A percentile compares a stretch with the other conserved stretches of the same genome.
Conservation (phyloP, 2,113 vertebrate species). For the Phodopus roborovskii region DNA sequence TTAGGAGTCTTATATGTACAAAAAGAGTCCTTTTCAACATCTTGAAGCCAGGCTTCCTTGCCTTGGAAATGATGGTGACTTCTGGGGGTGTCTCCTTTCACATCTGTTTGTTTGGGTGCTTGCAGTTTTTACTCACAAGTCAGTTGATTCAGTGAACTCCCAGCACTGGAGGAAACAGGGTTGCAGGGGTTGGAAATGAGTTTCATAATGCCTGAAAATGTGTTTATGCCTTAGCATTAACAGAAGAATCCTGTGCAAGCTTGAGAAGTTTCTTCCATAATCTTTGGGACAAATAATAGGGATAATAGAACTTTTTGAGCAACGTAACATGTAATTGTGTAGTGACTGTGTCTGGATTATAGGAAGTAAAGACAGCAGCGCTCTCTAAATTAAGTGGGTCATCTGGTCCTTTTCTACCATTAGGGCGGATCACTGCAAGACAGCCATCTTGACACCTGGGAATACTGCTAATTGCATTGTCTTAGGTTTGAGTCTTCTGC, state of each 20-base stretch:
- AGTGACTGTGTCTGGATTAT: constrained; percentile 2
- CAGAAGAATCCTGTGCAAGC: constrained; percentile 14
- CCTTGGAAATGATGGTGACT: not conserved
- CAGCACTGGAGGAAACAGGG: not conserved
- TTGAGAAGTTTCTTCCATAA: constrained; percentile 47
- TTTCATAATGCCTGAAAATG: not conserved
- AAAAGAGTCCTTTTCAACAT: not conserved
- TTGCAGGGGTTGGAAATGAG: not conserved
- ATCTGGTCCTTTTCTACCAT: not conserved
- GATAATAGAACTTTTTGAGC: not conserved
- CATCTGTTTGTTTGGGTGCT: not conserved
- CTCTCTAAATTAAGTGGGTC: not conserved
- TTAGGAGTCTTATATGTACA: not conserved
- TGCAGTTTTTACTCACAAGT: not conserved
- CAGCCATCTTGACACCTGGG: not conserved
- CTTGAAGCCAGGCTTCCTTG: constrained; percentile 19
- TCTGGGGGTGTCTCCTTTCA: not conserved
- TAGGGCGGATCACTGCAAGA: not conserved
- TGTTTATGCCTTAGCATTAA: not conserved
- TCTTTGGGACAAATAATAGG: not conserved
- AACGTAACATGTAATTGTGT: constrained; percentile 2
- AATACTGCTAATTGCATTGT: not conserved
- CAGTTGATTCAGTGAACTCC: not conserved
- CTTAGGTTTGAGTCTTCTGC: not conserved
- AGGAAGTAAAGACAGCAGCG: not conserved